phyloP scores from a whole-genome alignment of 2,113 vertebrate species.

The Odontesthes bonariensis region DNA sequence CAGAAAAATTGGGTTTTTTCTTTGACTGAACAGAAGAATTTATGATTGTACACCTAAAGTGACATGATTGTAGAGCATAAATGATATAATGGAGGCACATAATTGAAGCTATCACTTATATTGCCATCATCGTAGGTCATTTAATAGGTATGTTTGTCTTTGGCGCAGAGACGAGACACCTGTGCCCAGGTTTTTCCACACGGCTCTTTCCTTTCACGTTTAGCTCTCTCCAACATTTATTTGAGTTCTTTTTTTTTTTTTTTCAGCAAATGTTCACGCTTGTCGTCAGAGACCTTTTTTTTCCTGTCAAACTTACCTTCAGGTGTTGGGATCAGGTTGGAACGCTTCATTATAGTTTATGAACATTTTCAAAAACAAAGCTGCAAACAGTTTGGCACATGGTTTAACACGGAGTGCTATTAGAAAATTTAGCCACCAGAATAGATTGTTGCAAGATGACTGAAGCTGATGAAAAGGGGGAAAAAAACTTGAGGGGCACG shows the following conservation, averaged over 20 bases:
- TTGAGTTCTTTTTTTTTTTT: constrained; percentile 2
- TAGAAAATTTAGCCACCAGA: background rate
- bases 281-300: background rate
- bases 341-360: background rate
- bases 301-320: background rate
- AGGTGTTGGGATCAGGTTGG: background rate
- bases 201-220: background rate
- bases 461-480: background rate
- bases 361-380: background rate
- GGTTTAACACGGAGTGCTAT: no score
- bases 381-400: background rate
- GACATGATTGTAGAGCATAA: constrained; percentile 13
- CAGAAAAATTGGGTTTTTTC: background rate
- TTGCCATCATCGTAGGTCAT: constrained; percentile 26
- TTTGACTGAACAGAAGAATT: background rate
- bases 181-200: constrained; percentile 21
- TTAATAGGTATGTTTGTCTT: constrained; percentile 26
- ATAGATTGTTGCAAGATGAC: background rate
- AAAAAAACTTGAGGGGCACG: background rate
- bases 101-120: constrained; percentile 9
- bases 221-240: constrained; percentile 15
- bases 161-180: constrained; percentile 15
- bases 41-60: background rate
- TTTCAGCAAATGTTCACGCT: background rate
- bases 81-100: constrained; percentile 18